Conservation (phyloP, 2,888 invertebrate genomes). For the Coleophora deauratella region DNA sequence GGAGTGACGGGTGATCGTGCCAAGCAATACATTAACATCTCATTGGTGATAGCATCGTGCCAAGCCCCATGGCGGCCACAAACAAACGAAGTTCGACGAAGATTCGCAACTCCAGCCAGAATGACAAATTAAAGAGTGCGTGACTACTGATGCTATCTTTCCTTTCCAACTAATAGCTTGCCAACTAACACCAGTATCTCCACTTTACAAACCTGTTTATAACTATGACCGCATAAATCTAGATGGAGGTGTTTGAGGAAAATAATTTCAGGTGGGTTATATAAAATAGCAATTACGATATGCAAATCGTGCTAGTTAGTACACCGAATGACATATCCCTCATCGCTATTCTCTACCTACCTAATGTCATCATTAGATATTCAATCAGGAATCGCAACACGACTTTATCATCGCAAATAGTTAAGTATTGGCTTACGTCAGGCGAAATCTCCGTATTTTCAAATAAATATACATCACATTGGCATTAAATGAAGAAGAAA, state of each 20-base stretch:
- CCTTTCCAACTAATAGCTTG: not conserved
- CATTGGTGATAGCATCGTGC: conserved; percentile 52
- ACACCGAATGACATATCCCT: too few species aligned
- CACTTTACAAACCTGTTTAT: too few species aligned
- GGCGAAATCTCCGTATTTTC: too few species aligned
- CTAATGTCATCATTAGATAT: too few species aligned
- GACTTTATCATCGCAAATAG: not conserved
- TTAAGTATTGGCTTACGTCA: too few species aligned
- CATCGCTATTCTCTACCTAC: too few species aligned
- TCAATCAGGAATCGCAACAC: not conserved
- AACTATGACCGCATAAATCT: too few species aligned
- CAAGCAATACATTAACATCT: conserved; percentile 68
- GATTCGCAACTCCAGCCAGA: conserved; percentile 19
- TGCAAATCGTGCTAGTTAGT: too few species aligned
- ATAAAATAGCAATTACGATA: too few species aligned
- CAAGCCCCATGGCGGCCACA: conserved; percentile 36
- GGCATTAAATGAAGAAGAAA: not conserved
- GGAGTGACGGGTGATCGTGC: conserved; percentile 43
- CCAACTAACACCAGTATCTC: too few species aligned
- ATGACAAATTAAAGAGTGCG: conserved; percentile 30
- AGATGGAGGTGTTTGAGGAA: not conserved
- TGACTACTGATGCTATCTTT: conserved; percentile 23
- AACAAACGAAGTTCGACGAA: conserved; percentile 27
- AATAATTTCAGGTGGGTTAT: too few species aligned
- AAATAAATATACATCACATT: too few species aligned